Conservation (phyloP, 2,888 invertebrate genomes). For the Rhimphoctona megacephalus region DNA sequence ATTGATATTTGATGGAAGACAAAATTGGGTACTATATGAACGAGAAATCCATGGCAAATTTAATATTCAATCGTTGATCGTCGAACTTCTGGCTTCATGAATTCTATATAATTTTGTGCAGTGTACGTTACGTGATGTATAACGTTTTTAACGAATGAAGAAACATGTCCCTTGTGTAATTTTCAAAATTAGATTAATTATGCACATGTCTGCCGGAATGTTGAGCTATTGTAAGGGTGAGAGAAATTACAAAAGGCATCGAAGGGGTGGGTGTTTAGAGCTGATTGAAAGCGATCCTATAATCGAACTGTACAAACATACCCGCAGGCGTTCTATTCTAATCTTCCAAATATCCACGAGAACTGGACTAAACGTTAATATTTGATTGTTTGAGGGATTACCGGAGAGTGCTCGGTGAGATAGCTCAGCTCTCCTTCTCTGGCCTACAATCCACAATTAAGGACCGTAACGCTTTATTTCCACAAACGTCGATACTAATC, state of each 20-base stretch:
- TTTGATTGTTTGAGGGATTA: slow-evolving; percentile 53
- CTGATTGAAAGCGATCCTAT: slow-evolving; percentile 30
- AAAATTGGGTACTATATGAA: not conserved
- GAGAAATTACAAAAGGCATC: slow-evolving; percentile 6
- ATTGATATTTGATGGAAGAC: not conserved
- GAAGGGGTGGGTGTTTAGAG: slow-evolving; percentile 18
- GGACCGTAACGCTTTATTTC: not conserved
- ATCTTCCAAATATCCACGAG: slow-evolving; percentile 14
- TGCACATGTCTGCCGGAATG: not conserved
- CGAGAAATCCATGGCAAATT: not conserved
- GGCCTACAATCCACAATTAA: too few species aligned
- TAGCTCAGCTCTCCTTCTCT: not conserved
- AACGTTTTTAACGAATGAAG: not conserved
- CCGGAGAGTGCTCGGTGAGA: slow-evolving; percentile 17
- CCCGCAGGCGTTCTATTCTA: not conserved
- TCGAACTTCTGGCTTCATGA: not conserved
- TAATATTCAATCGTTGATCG: not conserved
- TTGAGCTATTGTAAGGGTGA: not conserved
- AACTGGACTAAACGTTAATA: slow-evolving; percentile 39
- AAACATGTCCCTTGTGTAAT: not conserved
- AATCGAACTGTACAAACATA: slow-evolving; percentile 40
- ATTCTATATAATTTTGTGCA: not conserved
- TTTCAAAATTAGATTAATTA: not conserved
- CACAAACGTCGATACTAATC: slow-evolving; percentile 47
- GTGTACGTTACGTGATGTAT: not conserved